Evolutionary conservation across 2,888 invertebrate genomes (phyloP).

Genomic region (Oxyscelio sp.): DNA sequence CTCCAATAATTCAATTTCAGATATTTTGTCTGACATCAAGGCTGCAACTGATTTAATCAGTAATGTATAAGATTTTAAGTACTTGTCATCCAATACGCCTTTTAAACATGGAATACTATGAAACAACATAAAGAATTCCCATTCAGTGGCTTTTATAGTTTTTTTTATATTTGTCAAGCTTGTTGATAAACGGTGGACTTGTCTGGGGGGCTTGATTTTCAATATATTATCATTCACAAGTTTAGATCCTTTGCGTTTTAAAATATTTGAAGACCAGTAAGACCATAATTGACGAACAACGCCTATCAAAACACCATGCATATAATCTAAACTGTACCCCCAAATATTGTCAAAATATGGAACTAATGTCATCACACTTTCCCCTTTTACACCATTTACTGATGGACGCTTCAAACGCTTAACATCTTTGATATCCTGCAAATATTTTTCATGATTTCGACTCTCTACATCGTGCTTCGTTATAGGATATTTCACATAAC

Average conservation of each 20-base stretch:
- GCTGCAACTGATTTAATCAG: no score
- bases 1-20: no score
- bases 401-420: neutral
- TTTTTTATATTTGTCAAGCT: neutral
- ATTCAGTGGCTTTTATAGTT: constrained; percentile 56
- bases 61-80: constrained; percentile 13
- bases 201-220: constrained; percentile 5
- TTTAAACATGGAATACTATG: constrained; percentile 58
- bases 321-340: constrained; percentile 55
- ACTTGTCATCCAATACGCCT: constrained; percentile 10
- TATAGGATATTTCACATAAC: constrained; percentile 8
- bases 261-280: constrained; percentile 24
- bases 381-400: constrained; percentile 17
- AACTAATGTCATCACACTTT: constrained; percentile 15
- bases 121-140: constrained; percentile 55
- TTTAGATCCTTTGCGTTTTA: neutral
- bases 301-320: constrained; percentile 52
- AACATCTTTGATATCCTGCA: constrained; percentile 1
- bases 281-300: constrained; percentile 38
- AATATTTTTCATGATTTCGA: constrained; percentile 4
- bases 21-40: no score
- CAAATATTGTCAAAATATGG: constrained; percentile 57
- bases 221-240: neutral
- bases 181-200: constrained; percentile 40
- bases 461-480: neutral